Base-by-base conservation (phyloP, 1,140 invertebrate genomes). In the Drosophila ogumai region DNA sequence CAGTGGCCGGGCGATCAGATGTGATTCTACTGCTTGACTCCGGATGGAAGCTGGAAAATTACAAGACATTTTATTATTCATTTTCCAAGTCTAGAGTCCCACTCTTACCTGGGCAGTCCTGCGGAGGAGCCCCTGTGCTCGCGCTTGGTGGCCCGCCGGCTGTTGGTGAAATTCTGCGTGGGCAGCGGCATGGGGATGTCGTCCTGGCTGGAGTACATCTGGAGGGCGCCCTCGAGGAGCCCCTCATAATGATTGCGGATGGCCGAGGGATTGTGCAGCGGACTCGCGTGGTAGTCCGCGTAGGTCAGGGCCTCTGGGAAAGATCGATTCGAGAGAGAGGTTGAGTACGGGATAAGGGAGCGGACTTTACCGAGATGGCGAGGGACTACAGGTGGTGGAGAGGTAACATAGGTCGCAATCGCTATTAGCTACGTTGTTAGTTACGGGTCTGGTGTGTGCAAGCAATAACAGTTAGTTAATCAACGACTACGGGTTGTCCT, bases 141-240 rank as follows among this genome's bases (percentile, higher is more conserved):
- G 41, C 90, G 75, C 46, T 90, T 92, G 2, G 90, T 92, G 22
- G 69, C 79, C 36, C 87, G 75, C 22, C 91, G 77, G 13, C 81
- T 91, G 54, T 91, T 91, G n/a, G 74, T 86, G 19, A 91, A 92
- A 31, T 91, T 90, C 17, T 85, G 82, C 9, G 82, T 90, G 49
- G 84, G 82, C 78, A 91, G 47, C 57, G 88, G 90, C 78, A 81
- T 92, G 12, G 90, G 87, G 41, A 91, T 61, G 56, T 92, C 91
- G 44, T 91, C 85, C 73, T 92, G 90, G 72, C 82, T 92, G 75
- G 91, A 81, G 71, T 93, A 93, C 82, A 93, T 87, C 76, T 92
- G 91, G 40, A 93, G 85, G 55, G 92, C 92, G 25, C 92, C 91
- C 78, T 93, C 92, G 12, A 93, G 79, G 12, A 93, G 60, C 34